Percentiles rank a stretch among this genome's conserved stretches.
Conservation (phyloP, 2,888 invertebrate species). For the Diaprepes abbreviatus region DNA sequence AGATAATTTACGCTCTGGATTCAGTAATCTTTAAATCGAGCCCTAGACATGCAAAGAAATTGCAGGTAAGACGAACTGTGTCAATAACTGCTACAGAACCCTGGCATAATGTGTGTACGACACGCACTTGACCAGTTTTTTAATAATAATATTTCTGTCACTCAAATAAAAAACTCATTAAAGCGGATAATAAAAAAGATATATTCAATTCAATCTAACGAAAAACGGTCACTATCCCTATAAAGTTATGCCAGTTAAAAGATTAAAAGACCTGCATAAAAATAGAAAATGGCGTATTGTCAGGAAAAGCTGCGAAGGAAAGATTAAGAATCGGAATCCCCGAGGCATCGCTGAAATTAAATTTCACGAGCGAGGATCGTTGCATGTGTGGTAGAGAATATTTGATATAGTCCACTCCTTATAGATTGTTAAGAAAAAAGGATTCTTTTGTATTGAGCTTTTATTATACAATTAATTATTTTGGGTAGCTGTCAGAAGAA, state of each 20-base stretch:
- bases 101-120: no score
- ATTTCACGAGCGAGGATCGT: constrained; percentile 1
- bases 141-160: background rate
- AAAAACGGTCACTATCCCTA: background rate
- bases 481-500: no score
- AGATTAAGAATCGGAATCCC: constrained; percentile 9
- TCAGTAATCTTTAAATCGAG: no score
- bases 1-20: no score
- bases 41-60: no score
- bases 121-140: no score
- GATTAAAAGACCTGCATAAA: background rate
- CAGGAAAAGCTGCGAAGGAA: constrained; percentile 10
- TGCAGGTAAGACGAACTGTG: no score
- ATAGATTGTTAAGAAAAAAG: no score
- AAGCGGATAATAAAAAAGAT: background rate
- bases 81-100: no score
- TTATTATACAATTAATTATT: no score
- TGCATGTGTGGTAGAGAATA: constrained; percentile 5
- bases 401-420: constrained; percentile 7
- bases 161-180: background rate
- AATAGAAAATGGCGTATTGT: constrained; percentile 10
- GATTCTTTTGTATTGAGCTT: no score
- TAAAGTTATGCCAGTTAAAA: constrained; percentile 8
- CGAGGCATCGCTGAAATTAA: constrained; percentile 7
- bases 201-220: no score